These are phyloP conservation scores for Plectrocnemia conspersa DNA, from an alignment of 1,140 invertebrate genomes.

Conservation along the genomic window DNA sequence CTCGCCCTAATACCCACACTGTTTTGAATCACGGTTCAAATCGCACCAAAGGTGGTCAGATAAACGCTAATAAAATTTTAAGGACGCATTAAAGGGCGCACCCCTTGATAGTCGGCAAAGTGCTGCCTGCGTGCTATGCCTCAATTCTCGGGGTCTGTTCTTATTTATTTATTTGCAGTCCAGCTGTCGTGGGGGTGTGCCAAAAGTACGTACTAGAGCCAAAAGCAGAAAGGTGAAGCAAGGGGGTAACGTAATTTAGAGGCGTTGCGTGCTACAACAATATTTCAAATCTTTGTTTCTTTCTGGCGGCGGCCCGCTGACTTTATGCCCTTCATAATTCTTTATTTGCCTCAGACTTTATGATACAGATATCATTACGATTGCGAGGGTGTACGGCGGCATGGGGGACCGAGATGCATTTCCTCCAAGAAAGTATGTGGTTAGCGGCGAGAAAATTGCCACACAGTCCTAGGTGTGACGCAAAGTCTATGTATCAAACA, in stretches of 20 bases:
- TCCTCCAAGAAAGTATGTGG: too few relatives aligned
- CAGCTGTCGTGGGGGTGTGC: too few relatives aligned
- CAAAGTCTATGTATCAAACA: too few relatives aligned
- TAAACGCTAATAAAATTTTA: constrained; percentile 13
- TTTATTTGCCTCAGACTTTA: constrained; percentile 33
- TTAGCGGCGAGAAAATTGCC: too few relatives aligned
- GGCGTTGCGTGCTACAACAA: constrained; percentile 30
- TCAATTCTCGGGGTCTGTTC: not conserved
- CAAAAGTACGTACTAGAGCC: too few relatives aligned
- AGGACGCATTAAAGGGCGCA: not conserved
- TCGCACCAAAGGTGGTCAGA: not conserved
- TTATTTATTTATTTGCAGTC: too few relatives aligned
- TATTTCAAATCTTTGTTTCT: constrained; percentile 35
- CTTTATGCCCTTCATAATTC: constrained; percentile 35
- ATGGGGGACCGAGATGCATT: too few relatives aligned
- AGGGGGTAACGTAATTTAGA: constrained; percentile 23
- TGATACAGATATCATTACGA: constrained; percentile 34
- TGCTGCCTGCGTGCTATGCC: constrained; percentile 3
- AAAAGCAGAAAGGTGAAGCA: not conserved
- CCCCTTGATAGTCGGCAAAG: not conserved
- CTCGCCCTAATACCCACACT: too few relatives aligned
- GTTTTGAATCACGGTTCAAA: constrained; percentile 1
- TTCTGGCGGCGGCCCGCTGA: constrained; percentile 19
- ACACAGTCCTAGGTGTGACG: too few relatives aligned
- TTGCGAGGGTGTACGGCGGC: too few relatives aligned